Evolutionary conservation across 2,888 invertebrate species (phyloP).

Genomic region (Acheta domesticus): DNA sequence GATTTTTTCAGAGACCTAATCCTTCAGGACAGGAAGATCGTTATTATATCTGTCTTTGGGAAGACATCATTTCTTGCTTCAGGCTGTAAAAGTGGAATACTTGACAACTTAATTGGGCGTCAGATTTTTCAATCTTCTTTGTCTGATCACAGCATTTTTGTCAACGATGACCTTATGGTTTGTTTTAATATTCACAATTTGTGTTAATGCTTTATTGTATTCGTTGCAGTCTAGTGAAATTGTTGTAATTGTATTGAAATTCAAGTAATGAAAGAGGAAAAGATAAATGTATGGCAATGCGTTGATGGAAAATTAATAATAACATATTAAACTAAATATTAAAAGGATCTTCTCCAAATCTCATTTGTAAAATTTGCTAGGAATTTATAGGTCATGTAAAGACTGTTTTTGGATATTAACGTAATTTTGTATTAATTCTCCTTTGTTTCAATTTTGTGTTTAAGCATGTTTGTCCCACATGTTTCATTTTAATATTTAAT

Average conservation of each 20-base stretch:
- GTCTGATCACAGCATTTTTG: conserved; percentile 45
- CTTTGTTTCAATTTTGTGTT: no score
- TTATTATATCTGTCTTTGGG: conserved; percentile 69
- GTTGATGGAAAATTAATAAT: no score
- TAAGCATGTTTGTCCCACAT: no score
- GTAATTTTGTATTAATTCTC: no score
- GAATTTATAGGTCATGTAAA: no score
- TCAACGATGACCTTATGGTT: conserved; percentile 43
- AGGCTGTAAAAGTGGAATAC: conserved; percentile 62
- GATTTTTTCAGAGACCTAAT: conserved; percentile 29
- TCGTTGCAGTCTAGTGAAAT: not conserved
- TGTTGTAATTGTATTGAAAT: not conserved
- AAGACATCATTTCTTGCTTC: conserved; percentile 62
- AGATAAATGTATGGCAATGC: no score
- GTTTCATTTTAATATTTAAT: no score
- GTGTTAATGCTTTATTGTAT: conserved; percentile 3
- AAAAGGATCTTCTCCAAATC: no score
- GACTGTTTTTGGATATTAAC: no score
- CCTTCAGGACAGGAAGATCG: conserved; percentile 52
- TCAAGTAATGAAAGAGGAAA: no score
- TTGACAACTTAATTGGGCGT: conserved; percentile 52
- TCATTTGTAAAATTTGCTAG: no score
- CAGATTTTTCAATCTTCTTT: conserved; percentile 40
- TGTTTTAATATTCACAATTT: not conserved
- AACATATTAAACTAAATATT: no score